phyloP scores from a whole-genome alignment of 2,888 invertebrate species.

The Megastigmus dorsalis region DNA sequence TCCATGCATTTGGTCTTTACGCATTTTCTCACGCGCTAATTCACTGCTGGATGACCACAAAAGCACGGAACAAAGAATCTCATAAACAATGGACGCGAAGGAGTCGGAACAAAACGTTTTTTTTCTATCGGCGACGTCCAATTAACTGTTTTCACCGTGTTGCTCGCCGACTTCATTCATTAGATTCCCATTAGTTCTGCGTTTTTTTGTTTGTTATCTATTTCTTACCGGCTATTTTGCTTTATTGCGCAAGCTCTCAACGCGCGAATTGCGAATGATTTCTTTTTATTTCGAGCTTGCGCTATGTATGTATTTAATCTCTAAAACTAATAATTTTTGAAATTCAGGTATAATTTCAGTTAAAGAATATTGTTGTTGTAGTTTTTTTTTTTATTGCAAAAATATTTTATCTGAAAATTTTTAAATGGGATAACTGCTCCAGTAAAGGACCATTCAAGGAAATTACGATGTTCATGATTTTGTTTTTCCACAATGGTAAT shows the following conservation, averaged over 20 bases:
- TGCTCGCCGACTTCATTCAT: slow-evolving; percentile 17
- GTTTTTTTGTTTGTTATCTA: slow-evolving; percentile 39
- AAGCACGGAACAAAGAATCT: slow-evolving; percentile 40
- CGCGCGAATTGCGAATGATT: not conserved
- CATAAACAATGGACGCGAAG: slow-evolving; percentile 42
- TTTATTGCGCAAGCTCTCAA: not conserved
- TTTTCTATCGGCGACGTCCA: slow-evolving; percentile 30
- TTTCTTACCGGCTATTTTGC: not conserved
- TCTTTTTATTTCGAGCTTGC: slow-evolving; percentile 4
- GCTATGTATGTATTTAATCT: no score
- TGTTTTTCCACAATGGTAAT: no score
- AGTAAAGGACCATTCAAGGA: no score
- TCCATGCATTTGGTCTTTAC: slow-evolving; percentile 21
- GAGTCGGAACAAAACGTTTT: slow-evolving; percentile 1
- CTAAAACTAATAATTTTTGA: no score
- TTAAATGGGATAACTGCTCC: no score
- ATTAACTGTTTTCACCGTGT: slow-evolving; percentile 27
- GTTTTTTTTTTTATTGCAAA: not conserved
- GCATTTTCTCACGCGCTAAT: slow-evolving; percentile 40
- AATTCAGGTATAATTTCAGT: no score
- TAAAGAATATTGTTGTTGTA: no score
- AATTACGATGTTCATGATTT: no score
- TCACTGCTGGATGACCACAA: slow-evolving; percentile 17
- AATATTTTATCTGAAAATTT: no score
- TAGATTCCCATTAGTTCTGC: slow-evolving; percentile 27